Conservation (phyloP, 2,888 invertebrate genomes). For the Spilosoma lubricipeda region DNA sequence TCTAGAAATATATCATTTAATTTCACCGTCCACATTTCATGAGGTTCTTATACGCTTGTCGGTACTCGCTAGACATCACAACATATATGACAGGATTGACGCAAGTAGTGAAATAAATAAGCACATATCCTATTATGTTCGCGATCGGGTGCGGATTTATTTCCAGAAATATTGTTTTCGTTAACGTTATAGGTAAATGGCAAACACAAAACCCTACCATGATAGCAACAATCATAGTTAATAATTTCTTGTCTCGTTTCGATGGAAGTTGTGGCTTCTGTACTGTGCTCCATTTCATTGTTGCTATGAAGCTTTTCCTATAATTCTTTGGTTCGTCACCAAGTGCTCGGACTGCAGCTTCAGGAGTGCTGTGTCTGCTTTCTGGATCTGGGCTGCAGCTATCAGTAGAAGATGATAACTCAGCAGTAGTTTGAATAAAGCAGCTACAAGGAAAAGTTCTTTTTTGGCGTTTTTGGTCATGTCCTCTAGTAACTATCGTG, state of each 20-base stretch:
- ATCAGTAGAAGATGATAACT: conserved; percentile 63
- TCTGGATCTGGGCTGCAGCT: conserved; percentile 64
- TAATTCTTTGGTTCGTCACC: conserved; percentile 59
- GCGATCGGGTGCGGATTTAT: conserved; percentile 87
- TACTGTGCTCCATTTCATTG: conserved; percentile 67
- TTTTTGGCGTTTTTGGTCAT: conserved; percentile 48
- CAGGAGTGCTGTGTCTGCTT: conserved; percentile 60
- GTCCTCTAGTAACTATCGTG: conserved; percentile 34
- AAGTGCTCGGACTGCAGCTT: conserved; percentile 54
- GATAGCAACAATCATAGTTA: conserved; percentile 96
- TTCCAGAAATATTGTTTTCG: conserved; percentile 90
- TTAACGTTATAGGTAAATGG: conserved; percentile 95
- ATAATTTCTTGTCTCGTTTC: conserved; percentile 90
- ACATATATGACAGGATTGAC: conserved; percentile 97
- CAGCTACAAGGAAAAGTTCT: conserved; percentile 46
- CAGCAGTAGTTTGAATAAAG: conserved; percentile 58
- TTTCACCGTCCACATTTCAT: conserved; percentile 84
- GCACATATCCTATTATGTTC: conserved; percentile 93
- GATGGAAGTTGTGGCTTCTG: conserved; percentile 89
- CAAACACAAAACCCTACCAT: conserved; percentile 96
- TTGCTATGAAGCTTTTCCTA: conserved; percentile 67
- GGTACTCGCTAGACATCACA: conserved; percentile 96
- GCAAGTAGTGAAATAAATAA: conserved; percentile 94
- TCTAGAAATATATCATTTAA: not conserved
- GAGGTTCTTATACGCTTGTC: conserved; percentile 94